phyloP scores from a whole-genome alignment of 2,113 vertebrate genomes.

The Saccopteryx bilineata region DNA sequence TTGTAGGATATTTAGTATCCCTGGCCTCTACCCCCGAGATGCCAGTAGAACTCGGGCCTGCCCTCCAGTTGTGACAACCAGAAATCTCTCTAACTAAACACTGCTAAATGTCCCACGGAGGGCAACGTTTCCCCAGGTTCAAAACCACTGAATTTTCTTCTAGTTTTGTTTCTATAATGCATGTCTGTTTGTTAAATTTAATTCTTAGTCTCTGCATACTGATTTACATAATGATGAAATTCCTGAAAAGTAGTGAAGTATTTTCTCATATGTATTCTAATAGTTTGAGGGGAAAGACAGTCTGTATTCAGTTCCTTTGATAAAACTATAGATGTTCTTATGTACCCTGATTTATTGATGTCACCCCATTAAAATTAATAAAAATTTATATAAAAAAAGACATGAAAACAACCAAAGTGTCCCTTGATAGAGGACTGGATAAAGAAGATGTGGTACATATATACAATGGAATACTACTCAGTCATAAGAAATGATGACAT shows the following conservation, averaged over 20 bases:
- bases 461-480: no score
- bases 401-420: no score
- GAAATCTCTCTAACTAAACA: not conserved
- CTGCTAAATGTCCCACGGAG: not conserved
- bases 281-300: not conserved
- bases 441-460: no score
- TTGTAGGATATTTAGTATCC: not conserved
- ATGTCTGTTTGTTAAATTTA: not conserved
- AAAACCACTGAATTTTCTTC: not conserved
- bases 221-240: constrained; percentile 37
- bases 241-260: not conserved
- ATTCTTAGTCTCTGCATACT: not conserved
- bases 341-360: no score
- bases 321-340: not conserved
- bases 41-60: not conserved
- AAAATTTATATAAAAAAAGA: no score
- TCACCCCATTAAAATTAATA: no score
- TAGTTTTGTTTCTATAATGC: not conserved
- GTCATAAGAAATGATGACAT: no score
- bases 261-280: not conserved
- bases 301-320: constrained; percentile 2
- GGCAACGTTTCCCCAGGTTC: not conserved
- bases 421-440: no score
- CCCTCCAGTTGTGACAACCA: not conserved
- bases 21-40: not conserved